Base-by-base conservation (phyloP, 2,888 invertebrate species). In the Pharmacophagus antenor region DNA sequence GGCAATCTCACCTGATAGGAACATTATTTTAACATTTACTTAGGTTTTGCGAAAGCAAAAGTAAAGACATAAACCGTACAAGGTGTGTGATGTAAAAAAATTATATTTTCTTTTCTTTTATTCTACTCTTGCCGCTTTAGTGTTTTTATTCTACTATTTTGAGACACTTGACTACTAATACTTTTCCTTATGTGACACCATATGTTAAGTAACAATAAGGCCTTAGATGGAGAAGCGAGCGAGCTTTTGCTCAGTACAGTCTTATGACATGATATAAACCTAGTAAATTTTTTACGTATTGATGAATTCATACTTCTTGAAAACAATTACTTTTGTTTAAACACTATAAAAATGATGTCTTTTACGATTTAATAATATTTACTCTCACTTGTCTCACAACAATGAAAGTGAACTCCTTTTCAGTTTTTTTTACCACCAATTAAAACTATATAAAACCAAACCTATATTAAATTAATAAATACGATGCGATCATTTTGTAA, bases 401-500 rank as follows among this genome's bases (percentile, higher is more conserved):
- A 25, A 25, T n/a, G 5, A 7, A 27, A 10, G 27, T 27, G 7
- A 8, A 27, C 7, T 6, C 10, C 10, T 3, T 27, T 27, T 10
- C 10, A 2, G 31, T 10, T 12, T 0, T 10, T 10, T 3, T 31
- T 31, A 31, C 3, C 31, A 2, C 15, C 31, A 12, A 8, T 3
- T 31, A 31, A 31, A 31, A 1, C 10, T 15, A 10, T 10, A 10
- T 31, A 0, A 10, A 31, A 31, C 15, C 2, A 31, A 31, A 31
- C 10, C 0, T 10, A 25, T 10, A 31, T 12, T 8, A n/a, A n/a
- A n/a, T 37, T 21, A 21, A 31, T 49, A n/a, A 22, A 10, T 20
- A 49, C 42, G 41, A 49, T 56, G 37, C 37, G 20, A 41, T 31
- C 50, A 41, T 50, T 52, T 58, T 58, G 58, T 47, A 47, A 58